Evolutionary conservation across 2,113 vertebrate genomes (phyloP).

Genomic region (Lethenteron camtschaticum): DNA sequence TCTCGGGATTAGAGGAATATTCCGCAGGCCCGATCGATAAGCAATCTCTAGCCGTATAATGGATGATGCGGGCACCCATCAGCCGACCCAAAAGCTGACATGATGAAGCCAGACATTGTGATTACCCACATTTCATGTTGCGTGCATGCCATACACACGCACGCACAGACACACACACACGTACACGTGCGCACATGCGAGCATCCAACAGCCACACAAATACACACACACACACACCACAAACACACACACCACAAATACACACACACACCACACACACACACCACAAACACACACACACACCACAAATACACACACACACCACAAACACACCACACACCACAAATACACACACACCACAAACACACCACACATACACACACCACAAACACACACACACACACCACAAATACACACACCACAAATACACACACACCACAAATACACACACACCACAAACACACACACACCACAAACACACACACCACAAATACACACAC

Average conservation of each 20-base stretch:
- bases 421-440: too few relatives aligned
- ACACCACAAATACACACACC: too few relatives aligned
- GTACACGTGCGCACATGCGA: background rate
- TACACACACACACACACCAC: conserved; percentile 4
- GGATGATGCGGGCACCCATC: conserved; percentile 2
- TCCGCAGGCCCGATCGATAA: conserved; percentile 4
- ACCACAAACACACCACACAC: too few relatives aligned
- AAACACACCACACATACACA: too few relatives aligned
- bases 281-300: too few relatives aligned
- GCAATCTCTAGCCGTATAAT: conserved; percentile 2
- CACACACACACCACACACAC: background rate
- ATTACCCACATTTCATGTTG: conserved; percentile 5
- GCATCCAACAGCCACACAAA: background rate
- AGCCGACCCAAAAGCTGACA: conserved; percentile 1
- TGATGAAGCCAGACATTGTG: conserved; percentile 2
- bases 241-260: background rate
- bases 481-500: too few relatives aligned
- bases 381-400: too few relatives aligned
- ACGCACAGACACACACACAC: background rate
- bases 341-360: too few relatives aligned
- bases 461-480: too few relatives aligned
- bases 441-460: too few relatives aligned
- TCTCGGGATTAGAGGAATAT: conserved; percentile 5
- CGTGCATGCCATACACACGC: background rate
- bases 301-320: too few relatives aligned